These are phyloP conservation scores for Tigriopus californicus DNA, from an alignment of 2,888 invertebrate species.

Conservation along the genomic window DNA sequence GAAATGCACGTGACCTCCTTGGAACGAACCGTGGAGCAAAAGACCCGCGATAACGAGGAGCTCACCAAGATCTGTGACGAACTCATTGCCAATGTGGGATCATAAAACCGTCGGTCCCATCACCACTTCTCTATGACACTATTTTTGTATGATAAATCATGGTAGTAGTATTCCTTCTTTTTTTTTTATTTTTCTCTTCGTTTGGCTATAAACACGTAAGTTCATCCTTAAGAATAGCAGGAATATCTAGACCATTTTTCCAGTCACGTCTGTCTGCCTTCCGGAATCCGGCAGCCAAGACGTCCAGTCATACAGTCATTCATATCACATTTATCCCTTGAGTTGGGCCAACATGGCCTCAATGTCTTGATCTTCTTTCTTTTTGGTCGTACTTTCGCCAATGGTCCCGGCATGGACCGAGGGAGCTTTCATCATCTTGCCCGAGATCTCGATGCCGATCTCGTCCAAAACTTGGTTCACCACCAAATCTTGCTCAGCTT, in stretches of 20 bases:
- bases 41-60: constrained; percentile 29
- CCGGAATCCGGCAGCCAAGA: too few relatives aligned
- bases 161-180: too few relatives aligned
- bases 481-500: constrained; percentile 67
- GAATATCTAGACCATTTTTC: too few relatives aligned
- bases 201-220: too few relatives aligned
- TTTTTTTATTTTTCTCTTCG: too few relatives aligned
- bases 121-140: too few relatives aligned
- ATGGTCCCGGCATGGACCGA: constrained; percentile 26
- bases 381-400: constrained; percentile 24
- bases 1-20: constrained; percentile 28
- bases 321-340: constrained; percentile 15
- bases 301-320: too few relatives aligned
- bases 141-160: too few relatives aligned
- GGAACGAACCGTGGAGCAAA: constrained; percentile 28
- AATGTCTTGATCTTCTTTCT: constrained; percentile 27
- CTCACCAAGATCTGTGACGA: constrained; percentile 32
- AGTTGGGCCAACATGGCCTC: constrained; percentile 28
- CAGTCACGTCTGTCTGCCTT: too few relatives aligned
- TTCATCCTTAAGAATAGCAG: too few relatives aligned
- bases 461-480: constrained; percentile 84
- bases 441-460: constrained; percentile 83
- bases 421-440: constrained; percentile 44
- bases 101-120: too few relatives aligned
- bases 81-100: constrained; percentile 24